Evolutionary conservation across 1,140 invertebrate species (phyloP), one percentile per base, ranked within the genome.

Genomic region (Eulimnadia texana): DNA sequence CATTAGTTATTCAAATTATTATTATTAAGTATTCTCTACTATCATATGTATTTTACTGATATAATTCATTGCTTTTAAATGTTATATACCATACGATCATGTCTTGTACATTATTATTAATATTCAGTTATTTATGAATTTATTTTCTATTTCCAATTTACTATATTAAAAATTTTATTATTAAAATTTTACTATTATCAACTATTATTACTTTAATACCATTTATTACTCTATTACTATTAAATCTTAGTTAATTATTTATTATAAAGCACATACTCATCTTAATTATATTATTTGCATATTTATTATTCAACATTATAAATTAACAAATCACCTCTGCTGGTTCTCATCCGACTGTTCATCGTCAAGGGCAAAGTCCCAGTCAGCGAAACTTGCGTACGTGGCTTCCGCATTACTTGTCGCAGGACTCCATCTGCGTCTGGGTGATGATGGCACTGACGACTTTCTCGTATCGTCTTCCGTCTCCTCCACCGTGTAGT

Each of bases 341-440:
- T 42, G 33, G 10, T 29, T 22, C 3, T 23, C 11, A 20, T 57
- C 55, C 2, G 20, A 9, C 25, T 57, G 20, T 33, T 57, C 55
- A n/a, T 57, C 55, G 11, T 27, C 10, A n/a, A n/a, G 11, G 22
- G 10, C 55, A 42, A 57, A 57, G 22, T 57, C 55, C 55, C 55
- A 57, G 22, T 57, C 55, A 10, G 55, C 55, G 29, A 57, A 57
- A 57, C 33, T 33, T 11, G 55, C 55, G 28, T 57, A 57, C 10
- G 55, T 19, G 13, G 55, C 27, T 57, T 57, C 52, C n/a, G n/a
- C 33, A 42, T 42, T 42, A 9, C 6, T 9, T 11, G 55, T 13
- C 13, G 55, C 20, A 9, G 19, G 24, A 10, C 28, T 33, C 55
- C 55, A 57, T 33, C 29, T 27, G 16, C 55, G 55, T 33, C 55